Conservation (phyloP, 2,888 invertebrate species). For the Sesia apiformis region DNA sequence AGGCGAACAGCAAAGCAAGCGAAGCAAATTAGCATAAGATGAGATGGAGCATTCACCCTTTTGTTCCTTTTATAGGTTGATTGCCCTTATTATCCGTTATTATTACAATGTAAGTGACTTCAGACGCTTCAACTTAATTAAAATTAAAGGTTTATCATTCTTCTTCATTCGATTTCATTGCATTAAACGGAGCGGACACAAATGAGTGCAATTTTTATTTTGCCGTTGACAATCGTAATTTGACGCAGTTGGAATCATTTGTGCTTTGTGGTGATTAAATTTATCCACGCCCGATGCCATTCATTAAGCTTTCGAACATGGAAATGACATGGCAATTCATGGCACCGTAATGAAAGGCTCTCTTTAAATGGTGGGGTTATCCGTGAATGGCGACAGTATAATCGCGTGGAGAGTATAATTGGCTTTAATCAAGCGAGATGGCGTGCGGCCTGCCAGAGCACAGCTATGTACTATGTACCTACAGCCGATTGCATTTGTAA, state of each 20-base stretch:
- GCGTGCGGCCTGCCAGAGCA: conserved; percentile 26
- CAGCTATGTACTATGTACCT: conserved; percentile 15
- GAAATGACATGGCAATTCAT: conserved; percentile 45
- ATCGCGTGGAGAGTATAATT: conserved; percentile 61
- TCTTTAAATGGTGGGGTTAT: conserved; percentile 51
- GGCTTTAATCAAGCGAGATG: conserved; percentile 59
- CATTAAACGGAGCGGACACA: conserved; percentile 5
- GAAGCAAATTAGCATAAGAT: too few species aligned
- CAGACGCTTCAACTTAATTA: too few species aligned
- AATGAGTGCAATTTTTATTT: conserved; percentile 12
- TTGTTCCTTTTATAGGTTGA: too few species aligned
- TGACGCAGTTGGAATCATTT: conserved; percentile 20
- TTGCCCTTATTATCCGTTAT: too few species aligned
- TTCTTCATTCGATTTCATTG: conserved; percentile 3
- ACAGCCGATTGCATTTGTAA: conserved; percentile 30
- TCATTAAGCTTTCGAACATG: conserved; percentile 45
- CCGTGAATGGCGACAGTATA: conserved; percentile 52
- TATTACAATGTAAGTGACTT: too few species aligned
- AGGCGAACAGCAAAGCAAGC: too few species aligned
- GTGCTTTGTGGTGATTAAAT: conserved; percentile 31
- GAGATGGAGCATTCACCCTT: too few species aligned
- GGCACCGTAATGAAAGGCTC: conserved; percentile 47
- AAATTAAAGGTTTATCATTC: too few species aligned
- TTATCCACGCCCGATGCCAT: conserved; percentile 31
- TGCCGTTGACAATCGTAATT: conserved; percentile 35